Evolutionary conservation across 2,797 vertebrate species (phyloP).

Genomic region (Centroberyx gerrardi): DNA sequence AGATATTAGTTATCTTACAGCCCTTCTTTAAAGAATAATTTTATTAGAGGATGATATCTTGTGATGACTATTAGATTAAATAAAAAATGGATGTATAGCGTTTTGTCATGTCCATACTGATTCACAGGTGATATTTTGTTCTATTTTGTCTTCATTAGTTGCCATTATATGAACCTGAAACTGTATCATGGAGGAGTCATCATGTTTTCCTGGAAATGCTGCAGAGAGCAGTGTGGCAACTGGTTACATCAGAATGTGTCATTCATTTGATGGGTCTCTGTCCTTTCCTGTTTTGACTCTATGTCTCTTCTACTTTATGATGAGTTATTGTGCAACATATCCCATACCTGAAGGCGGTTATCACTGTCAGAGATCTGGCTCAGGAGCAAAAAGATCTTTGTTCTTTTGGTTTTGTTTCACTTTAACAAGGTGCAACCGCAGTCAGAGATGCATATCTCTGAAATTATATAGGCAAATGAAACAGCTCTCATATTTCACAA

Average conservation of each 20-base stretch:
- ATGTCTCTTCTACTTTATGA: neutral
- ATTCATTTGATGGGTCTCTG: constrained; percentile 1
- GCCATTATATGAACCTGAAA: neutral
- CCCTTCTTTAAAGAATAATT: too few relatives aligned
- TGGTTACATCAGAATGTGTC: constrained; percentile 43
- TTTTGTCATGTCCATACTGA: too few relatives aligned
- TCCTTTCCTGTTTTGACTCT: constrained; percentile 36
- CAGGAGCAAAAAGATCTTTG: constrained; percentile 33
- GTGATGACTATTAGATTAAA: too few relatives aligned
- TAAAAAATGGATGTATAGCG: too few relatives aligned
- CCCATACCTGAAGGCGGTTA: constrained; percentile 14
- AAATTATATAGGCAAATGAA: too few relatives aligned
- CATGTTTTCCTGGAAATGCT: constrained; percentile 31
- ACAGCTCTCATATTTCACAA: too few relatives aligned
- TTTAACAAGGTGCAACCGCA: neutral
- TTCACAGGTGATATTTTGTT: neutral
- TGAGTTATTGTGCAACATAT: constrained; percentile 42
- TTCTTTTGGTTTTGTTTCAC: constrained; percentile 24
- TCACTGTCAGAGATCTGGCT: constrained; percentile 32
- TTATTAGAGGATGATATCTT: too few relatives aligned
- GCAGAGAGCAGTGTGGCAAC: constrained; percentile 28
- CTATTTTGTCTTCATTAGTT: neutral
- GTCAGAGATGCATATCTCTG: too few relatives aligned
- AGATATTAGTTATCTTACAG: too few relatives aligned
- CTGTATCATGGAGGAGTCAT: constrained; percentile 11